A percentile compares a stretch with the other conserved stretches of the same genome.
These are phyloP conservation scores for Phytoseiulus persimilis DNA, from an alignment of 2,888 invertebrate genomes.

Conservation along the genomic window DNA sequence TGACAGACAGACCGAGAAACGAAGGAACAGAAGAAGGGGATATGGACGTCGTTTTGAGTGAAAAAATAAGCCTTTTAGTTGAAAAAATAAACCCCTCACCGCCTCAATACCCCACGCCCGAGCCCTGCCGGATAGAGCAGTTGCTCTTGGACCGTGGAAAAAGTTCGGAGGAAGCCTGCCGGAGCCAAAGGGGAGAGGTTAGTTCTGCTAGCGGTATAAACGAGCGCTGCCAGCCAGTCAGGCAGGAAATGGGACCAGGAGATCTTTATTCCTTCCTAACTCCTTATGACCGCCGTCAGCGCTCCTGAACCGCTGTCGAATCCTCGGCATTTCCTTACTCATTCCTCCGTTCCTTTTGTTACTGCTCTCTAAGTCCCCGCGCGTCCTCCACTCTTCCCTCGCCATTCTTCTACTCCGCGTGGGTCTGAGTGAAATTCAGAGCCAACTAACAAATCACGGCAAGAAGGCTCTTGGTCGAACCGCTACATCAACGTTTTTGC, in stretches of 20 bases:
- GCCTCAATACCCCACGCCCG: not conserved
- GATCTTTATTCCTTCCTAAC: not conserved
- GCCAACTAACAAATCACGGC: not conserved
- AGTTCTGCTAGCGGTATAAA: not conserved
- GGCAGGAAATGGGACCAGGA: constrained; percentile 5
- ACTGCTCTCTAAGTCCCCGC: not conserved
- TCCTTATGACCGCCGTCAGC: not conserved
- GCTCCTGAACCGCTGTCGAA: not conserved
- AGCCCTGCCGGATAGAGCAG: not conserved
- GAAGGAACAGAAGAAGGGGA: not conserved
- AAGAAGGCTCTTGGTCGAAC: not conserved
- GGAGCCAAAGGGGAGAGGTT: not conserved
- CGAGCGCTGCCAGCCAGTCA: not conserved
- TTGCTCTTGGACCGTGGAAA: not conserved
- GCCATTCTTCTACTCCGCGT: not conserved
- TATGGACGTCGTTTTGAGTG: constrained; percentile 38
- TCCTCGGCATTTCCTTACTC: not conserved
- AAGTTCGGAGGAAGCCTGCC: not conserved
- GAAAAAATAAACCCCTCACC: constrained; percentile 16
- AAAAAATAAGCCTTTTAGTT: constrained; percentile 39
- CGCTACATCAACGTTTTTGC: not conserved
- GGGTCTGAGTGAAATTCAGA: not conserved
- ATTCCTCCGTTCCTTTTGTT: not conserved
- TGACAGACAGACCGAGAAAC: constrained; percentile 17
- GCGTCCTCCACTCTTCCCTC: not conserved